phyloP scores from a whole-genome alignment of 2,797 vertebrate genomes.

The Glossophaga mutica region DNA sequence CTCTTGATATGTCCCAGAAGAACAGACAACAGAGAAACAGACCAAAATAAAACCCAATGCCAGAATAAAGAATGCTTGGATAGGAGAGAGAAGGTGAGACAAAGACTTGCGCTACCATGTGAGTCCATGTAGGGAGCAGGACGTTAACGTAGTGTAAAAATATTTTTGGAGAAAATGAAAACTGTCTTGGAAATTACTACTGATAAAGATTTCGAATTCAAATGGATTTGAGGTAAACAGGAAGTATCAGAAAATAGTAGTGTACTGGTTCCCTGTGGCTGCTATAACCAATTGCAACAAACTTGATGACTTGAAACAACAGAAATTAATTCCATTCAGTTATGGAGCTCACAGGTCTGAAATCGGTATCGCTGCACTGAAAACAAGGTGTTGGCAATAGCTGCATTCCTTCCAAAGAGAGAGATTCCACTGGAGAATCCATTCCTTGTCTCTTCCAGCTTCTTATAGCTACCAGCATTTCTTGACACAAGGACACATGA shows the following conservation, averaged over 20 bases:
- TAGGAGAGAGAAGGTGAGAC: neutral
- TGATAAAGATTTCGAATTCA: neutral
- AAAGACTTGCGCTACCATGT: neutral
- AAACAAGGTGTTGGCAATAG: neutral
- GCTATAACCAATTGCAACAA: neutral
- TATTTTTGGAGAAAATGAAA: conserved; percentile 11
- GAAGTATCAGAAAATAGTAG: neutral
- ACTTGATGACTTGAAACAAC: neutral
- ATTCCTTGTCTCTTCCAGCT: neutral
- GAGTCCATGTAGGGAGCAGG: neutral
- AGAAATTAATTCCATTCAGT: neutral
- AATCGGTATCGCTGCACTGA: neutral
- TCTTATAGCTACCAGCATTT: neutral
- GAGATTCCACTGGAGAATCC: neutral
- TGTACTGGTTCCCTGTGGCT: neutral
- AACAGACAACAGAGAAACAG: neutral
- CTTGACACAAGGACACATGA: neutral
- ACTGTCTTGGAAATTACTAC: neutral
- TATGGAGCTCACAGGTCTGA: neutral
- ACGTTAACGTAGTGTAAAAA: neutral
- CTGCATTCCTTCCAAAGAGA: neutral
- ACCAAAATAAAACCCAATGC: neutral
- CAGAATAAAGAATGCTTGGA: neutral
- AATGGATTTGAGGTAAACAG: neutral
- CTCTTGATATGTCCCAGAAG: neutral